These are phyloP conservation scores for Melanerpes aurifrons DNA, from an alignment of 2,113 vertebrate genomes.

Conservation along the genomic window DNA sequence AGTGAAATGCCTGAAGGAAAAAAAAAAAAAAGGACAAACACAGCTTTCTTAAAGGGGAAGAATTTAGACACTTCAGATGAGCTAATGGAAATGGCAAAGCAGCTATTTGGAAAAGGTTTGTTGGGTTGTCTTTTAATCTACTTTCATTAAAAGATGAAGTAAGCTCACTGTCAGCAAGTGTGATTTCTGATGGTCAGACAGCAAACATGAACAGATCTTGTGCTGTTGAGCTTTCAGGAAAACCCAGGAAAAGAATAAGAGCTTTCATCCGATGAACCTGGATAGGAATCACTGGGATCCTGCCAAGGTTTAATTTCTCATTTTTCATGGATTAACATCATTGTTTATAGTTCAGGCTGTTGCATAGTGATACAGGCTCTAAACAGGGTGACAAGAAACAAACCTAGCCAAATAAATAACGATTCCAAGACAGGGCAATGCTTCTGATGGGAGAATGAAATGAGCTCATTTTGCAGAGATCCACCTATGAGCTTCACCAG, in stretches of 20 bases:
- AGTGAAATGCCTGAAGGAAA: neutral
- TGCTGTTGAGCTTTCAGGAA: neutral
- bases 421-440: neutral
- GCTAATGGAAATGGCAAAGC: neutral
- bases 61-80: neutral
- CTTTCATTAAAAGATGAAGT: neutral
- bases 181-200: neutral
- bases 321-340: constrained; percentile 53
- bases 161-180: neutral
- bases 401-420: constrained; percentile 29
- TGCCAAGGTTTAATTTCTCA: constrained; percentile 27
- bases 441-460: neutral
- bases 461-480: neutral
- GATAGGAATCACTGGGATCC: neutral
- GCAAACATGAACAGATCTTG: neutral
- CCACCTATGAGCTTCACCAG: neutral
- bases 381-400: constrained; percentile 16
- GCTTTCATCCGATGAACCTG: constrained; percentile 16
- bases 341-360: constrained; percentile 30
- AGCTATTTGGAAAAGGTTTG: neutral
- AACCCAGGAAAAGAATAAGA: neutral
- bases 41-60: neutral
- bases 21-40: neutral
- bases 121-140: neutral
- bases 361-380: constrained; percentile 38